These are phyloP conservation scores for Distichodus sexfasciatus DNA, from an alignment of 2,797 vertebrate genomes.

Conservation along the genomic window DNA sequence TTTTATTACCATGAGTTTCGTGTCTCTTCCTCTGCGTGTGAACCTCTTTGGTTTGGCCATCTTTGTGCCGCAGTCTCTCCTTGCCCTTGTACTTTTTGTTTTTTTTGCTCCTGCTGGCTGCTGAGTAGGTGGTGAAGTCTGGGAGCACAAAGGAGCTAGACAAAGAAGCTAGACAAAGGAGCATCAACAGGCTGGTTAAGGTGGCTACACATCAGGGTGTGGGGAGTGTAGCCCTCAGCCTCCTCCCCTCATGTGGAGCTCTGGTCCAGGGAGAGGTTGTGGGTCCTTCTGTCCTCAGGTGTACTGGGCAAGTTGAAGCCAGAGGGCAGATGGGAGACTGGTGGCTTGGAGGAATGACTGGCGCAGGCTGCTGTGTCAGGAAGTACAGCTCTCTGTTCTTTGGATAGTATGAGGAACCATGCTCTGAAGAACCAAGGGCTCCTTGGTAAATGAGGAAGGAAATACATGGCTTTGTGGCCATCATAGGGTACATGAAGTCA, in stretches of 20 bases:
- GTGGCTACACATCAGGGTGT: conserved; percentile 52
- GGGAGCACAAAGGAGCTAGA: conserved; percentile 42
- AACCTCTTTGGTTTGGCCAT: conserved; percentile 43
- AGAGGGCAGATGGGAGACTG: conserved; percentile 68
- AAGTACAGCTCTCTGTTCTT: conserved; percentile 60
- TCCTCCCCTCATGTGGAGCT: conserved; percentile 78
- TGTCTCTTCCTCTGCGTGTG: conserved; percentile 65
- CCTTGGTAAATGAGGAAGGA: conserved; percentile 81
- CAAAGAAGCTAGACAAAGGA: no score
- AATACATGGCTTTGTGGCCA: conserved; percentile 85
- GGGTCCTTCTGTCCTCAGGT: conserved; percentile 82
- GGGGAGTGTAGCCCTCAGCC: conserved; percentile 67
- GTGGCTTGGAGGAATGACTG: conserved; percentile 64
- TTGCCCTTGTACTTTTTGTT: conserved; percentile 83
- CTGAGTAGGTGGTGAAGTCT: conserved; percentile 39
- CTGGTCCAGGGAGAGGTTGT: conserved; percentile 82
- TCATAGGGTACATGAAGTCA: conserved; percentile 82
- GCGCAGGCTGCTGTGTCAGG: conserved; percentile 52
- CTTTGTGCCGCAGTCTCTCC: conserved; percentile 47
- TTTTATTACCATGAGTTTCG: conserved; percentile 22
- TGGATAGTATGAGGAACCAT: conserved; percentile 44
- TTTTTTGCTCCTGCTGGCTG: conserved; percentile 68
- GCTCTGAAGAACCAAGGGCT: conserved; percentile 66
- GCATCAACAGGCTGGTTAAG: conserved; percentile 56
- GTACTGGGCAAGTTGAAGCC: conserved; percentile 86